Conservation (phyloP, 2,797 vertebrate species). For the Merluccius polli region DNA sequence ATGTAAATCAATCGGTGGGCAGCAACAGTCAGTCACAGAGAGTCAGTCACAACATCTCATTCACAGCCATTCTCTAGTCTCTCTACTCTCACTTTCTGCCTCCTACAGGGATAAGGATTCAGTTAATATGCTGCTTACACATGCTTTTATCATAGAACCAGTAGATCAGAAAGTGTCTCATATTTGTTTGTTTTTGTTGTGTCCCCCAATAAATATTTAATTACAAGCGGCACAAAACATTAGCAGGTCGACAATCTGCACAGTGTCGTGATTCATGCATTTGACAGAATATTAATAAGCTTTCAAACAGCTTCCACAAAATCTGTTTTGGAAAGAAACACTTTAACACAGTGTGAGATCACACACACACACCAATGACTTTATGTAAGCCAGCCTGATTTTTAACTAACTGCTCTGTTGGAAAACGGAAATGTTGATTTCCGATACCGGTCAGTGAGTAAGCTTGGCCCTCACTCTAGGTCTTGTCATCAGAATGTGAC, state of each 20-base stretch:
- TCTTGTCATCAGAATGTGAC: neutral
- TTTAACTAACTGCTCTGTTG: neutral
- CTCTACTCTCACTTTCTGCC: neutral
- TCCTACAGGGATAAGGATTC: neutral
- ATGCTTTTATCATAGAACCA: neutral
- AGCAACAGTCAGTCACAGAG: slow-evolving; percentile 11
- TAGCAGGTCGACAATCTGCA: neutral
- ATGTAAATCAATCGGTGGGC: slow-evolving; percentile 20
- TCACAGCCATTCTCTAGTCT: slow-evolving; percentile 3
- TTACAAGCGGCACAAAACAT: neutral
- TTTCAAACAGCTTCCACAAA: neutral
- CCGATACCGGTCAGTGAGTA: neutral
- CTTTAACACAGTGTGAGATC: neutral
- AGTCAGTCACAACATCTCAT: slow-evolving; percentile 14
- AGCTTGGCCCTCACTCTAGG: neutral
- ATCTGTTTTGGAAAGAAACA: neutral
- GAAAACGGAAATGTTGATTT: neutral
- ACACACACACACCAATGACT: neutral
- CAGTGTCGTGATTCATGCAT: neutral
- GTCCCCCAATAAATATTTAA: neutral
- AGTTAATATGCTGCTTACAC: neutral
- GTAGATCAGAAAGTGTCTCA: neutral
- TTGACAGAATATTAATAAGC: neutral
- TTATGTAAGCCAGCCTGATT: neutral
- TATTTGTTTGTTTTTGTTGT: neutral